phyloP scores from a whole-genome alignment of 2,113 vertebrate species.

The Sebastes schlegelii region DNA sequence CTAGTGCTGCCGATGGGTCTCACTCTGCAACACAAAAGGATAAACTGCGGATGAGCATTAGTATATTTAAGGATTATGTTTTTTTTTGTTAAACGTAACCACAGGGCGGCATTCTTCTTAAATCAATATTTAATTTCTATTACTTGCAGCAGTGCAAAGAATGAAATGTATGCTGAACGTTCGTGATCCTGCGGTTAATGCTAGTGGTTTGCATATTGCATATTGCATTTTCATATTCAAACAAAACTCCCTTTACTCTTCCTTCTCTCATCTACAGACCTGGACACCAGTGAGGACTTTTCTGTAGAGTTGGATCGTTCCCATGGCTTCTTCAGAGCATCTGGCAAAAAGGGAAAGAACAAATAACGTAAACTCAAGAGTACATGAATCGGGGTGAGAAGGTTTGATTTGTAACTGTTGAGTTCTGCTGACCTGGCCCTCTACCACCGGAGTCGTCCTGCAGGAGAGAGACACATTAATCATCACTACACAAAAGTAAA shows the following conservation, averaged over 20 bases:
- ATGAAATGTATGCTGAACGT: conserved; percentile 4
- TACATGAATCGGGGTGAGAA: not conserved
- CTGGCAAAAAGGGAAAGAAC: conserved; percentile 69
- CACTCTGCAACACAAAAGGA: conserved; percentile 84
- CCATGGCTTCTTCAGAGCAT: conserved; percentile 97
- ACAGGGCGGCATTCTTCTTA: not conserved
- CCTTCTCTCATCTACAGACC: conserved; percentile 82
- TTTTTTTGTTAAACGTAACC: not conserved
- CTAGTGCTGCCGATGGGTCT: conserved; percentile 92
- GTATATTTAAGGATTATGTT: not conserved
- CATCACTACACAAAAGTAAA: not conserved
- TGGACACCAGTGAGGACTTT: conserved; percentile 93
- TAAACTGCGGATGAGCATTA: not conserved
- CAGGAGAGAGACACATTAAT: conserved; percentile 12
- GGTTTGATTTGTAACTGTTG: conserved; percentile 84
- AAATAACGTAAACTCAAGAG: not conserved
- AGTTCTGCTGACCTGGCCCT: conserved; percentile 88
- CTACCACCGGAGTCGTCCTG: conserved; percentile 95
- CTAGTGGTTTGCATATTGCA: not conserved
- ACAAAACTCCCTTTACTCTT: not conserved
- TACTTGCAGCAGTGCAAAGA: not conserved
- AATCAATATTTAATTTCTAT: not conserved
- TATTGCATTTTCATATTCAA: conserved; percentile 8
- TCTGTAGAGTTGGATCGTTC: conserved; percentile 97
- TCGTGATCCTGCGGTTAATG: not conserved